Evolutionary conservation across 2,113 vertebrate genomes (phyloP).

Genomic region (Talpa occidentalis): DNA sequence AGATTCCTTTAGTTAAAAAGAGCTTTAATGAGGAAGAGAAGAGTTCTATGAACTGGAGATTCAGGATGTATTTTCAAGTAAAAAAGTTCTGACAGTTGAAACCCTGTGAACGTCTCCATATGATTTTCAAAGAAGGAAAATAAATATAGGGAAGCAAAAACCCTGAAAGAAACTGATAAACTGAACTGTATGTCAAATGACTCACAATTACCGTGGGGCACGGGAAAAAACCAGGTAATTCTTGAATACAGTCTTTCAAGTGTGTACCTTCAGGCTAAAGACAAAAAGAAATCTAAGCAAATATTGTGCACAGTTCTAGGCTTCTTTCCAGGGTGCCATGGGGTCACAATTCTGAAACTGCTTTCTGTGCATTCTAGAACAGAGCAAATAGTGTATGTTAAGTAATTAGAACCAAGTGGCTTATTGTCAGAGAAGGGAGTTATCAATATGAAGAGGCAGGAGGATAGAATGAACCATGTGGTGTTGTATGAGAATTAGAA

Average conservation of each 20-base stretch:
- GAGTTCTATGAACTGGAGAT: not conserved
- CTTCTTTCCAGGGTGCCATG: not conserved
- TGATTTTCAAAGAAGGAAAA: slow-evolving; percentile 33
- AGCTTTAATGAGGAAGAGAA: not conserved
- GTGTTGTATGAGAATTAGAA: not conserved
- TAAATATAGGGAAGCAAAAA: not conserved
- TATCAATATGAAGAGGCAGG: slow-evolving; percentile 10
- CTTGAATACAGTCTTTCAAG: not conserved
- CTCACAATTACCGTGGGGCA: not conserved
- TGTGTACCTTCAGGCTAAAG: not conserved
- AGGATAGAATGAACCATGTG: not conserved
- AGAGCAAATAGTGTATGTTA: not conserved
- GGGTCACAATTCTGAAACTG: not conserved
- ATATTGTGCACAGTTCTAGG: not conserved
- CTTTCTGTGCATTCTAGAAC: not conserved
- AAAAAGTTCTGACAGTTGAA: slow-evolving; percentile 15
- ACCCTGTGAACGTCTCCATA: slow-evolving; percentile 5
- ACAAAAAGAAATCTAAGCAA: not conserved
- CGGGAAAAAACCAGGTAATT: not conserved
- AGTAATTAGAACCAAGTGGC: not conserved
- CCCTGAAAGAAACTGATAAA: slow-evolving; percentile 16
- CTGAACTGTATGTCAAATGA: slow-evolving; percentile 10
- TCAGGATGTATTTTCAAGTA: slow-evolving; percentile 1
- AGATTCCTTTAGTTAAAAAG: slow-evolving; percentile 39
- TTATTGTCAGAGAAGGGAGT: not conserved